phyloP scores from a whole-genome alignment of 2,797 vertebrate genomes.

The Mormyrus hasselquistii region DNA sequence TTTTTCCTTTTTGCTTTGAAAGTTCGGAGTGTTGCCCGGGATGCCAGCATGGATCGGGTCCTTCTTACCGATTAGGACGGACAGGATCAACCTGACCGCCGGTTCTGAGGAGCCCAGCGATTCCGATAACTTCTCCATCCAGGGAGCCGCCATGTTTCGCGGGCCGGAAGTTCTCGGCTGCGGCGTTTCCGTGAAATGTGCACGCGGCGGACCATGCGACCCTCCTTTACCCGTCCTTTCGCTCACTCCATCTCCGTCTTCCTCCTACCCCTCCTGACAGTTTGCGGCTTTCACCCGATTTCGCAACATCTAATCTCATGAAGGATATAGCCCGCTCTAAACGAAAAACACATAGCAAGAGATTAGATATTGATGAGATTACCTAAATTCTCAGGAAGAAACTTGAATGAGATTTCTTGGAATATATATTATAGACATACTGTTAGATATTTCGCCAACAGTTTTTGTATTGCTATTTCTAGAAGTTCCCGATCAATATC shows the following conservation, averaged over 20 bases:
- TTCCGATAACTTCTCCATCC: constrained; percentile 68
- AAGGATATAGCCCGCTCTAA: background rate
- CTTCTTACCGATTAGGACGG: constrained; percentile 82
- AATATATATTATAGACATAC: background rate
- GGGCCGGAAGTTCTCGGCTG: constrained; percentile 61
- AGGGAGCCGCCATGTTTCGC: constrained; percentile 76
- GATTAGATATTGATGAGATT: background rate
- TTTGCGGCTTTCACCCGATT: background rate
- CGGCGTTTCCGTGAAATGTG: constrained; percentile 43
- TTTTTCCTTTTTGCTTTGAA: background rate
- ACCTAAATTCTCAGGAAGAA: background rate
- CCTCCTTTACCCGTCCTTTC: constrained; percentile 21
- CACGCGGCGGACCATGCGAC: constrained; percentile 8
- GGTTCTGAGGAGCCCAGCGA: constrained; percentile 84
- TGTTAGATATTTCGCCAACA: background rate
- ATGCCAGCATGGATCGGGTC: background rate
- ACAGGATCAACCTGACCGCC: constrained; percentile 83
- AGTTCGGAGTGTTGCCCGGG: background rate
- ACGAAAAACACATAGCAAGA: background rate
- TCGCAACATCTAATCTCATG: background rate
- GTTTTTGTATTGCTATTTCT: background rate
- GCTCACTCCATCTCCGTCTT: constrained; percentile 11
- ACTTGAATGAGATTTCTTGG: background rate
- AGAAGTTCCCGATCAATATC: background rate
- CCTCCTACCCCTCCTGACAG: background rate